Base-by-base conservation (phyloP, 2,113 vertebrate genomes). In the Suricata suricatta region DNA sequence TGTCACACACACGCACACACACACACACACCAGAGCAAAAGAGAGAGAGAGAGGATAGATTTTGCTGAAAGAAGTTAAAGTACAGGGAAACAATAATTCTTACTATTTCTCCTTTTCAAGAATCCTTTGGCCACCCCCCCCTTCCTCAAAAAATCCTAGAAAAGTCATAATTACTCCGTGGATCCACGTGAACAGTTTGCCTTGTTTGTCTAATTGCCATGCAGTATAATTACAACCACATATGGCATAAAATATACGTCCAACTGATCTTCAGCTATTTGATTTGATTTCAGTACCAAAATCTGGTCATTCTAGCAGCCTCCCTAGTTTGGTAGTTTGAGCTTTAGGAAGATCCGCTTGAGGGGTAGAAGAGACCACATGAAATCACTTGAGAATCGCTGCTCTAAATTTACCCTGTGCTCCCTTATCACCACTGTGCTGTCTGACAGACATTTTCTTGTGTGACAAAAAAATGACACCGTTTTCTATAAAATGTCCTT, bases 221-320 rank as follows among this genome's bases (percentile, higher is more conserved):
- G 68, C 38, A 69, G 54, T 88, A 6, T 97, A 97, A 97, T 95
- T 91, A 96, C 38, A 94, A 47, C 76, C 54, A 29, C 52, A 38
- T 54, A 3, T 50, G 41, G 52, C 77, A 54, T 94, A 88, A 85
- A 60, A 74, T 71, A 47, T 69, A n/a, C n/a, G 69, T 94, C 96
- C 77, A 54, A 68, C 95, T 80, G 91, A 93, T 96, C 91, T 94
- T 93, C 84, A 76, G 41, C 94, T 93, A 93, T 95, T 97, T 76
- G 71, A 93, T 88, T 97, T 6, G 3, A 88, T 96, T 72, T 97
- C 66, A 88, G 68, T 19, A 91, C 13, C 19, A 23, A 29, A 35
- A 47, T 33, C 31, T 27, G 11, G 88, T 95, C 96, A 79, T 74
- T 88, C 92, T 82, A 50, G 72, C 63, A 29, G 25, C 38, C 76